Evolutionary conservation across 2,888 invertebrate genomes (phyloP).

Genomic region (Clepsis dumicolana): DNA sequence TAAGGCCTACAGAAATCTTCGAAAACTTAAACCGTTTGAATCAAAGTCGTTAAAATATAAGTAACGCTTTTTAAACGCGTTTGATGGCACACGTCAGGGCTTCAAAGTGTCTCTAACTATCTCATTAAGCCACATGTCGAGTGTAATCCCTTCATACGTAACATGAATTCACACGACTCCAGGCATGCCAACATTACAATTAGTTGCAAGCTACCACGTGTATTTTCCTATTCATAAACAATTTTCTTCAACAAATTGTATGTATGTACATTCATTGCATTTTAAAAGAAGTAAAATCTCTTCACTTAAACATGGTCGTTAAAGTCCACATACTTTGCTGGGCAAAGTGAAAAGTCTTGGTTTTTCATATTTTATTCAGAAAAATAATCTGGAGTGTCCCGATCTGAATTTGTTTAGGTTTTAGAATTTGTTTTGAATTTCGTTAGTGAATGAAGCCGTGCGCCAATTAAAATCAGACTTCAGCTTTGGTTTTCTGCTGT

Average conservation of each 20-base stretch:
- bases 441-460: slow-evolving; percentile 13
- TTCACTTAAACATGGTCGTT: slow-evolving; percentile 70
- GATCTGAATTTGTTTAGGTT: slow-evolving; percentile 34
- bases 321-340: slow-evolving; percentile 72
- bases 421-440: slow-evolving; percentile 23
- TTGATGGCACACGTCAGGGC: not conserved
- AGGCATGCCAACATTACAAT: slow-evolving; percentile 17
- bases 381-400: slow-evolving; percentile 21
- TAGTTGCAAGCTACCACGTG: slow-evolving; percentile 39
- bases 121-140: slow-evolving; percentile 31
- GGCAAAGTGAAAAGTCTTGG: slow-evolving; percentile 64
- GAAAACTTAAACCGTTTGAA: not conserved
- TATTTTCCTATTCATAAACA: slow-evolving; percentile 45
- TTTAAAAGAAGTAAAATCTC: slow-evolving; percentile 50
- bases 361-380: slow-evolving; percentile 17
- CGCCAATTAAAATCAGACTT: slow-evolving; percentile 34
- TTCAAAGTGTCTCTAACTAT: slow-evolving; percentile 18
- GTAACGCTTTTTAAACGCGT: slow-evolving; percentile 3
- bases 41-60: not conserved
- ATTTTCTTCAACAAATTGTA: slow-evolving; percentile 50
- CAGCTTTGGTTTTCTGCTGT: no score
- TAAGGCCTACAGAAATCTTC: not conserved
- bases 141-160: slow-evolving; percentile 20
- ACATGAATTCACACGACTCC: slow-evolving; percentile 14
- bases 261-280: slow-evolving; percentile 65